A percentile compares a stretch with the other conserved stretches of the same genome.
Conservation (phyloP, 2,888 invertebrate genomes). For the Tenthredo distinguenda region DNA sequence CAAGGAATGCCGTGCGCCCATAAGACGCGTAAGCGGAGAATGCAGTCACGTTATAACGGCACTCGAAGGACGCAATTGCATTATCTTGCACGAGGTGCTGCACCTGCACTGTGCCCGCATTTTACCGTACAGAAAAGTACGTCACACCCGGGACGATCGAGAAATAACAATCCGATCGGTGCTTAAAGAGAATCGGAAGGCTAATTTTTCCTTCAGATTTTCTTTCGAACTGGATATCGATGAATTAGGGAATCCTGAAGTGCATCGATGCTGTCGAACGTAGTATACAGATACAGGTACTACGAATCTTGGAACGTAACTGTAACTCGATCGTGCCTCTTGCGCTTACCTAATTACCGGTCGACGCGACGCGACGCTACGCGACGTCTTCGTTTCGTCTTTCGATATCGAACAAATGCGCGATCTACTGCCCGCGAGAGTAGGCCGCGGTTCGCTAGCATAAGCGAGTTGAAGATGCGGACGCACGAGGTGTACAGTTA, state of each 20-base stretch:
- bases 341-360: slow-evolving; percentile 21
- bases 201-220: background rate
- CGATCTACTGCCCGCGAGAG: slow-evolving; percentile 9
- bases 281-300: background rate
- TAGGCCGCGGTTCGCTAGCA: slow-evolving; percentile 30
- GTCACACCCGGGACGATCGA: background rate
- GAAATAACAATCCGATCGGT: background rate
- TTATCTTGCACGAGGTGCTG: slow-evolving; percentile 29
- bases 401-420: slow-evolving; percentile 41
- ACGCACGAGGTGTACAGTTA: slow-evolving; percentile 37
- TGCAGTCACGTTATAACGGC: slow-evolving; percentile 46
- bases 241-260: background rate
- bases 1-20: slow-evolving; percentile 27
- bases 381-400: slow-evolving; percentile 10
- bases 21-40: slow-evolving; percentile 34
- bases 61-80: slow-evolving; percentile 45
- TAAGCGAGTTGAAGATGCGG: slow-evolving; percentile 13
- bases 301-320: background rate
- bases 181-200: background rate
- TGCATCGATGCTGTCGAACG: background rate
- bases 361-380: background rate
- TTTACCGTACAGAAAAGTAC: slow-evolving; percentile 20
- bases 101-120: slow-evolving; percentile 15
- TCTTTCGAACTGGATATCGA: background rate
- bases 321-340: slow-evolving; percentile 40